Percentiles rank a stretch among this genome's conserved stretches.
Evolutionary conservation across 2,888 invertebrate genomes (phyloP).

Genomic region (Acanthosepion esculentum): DNA sequence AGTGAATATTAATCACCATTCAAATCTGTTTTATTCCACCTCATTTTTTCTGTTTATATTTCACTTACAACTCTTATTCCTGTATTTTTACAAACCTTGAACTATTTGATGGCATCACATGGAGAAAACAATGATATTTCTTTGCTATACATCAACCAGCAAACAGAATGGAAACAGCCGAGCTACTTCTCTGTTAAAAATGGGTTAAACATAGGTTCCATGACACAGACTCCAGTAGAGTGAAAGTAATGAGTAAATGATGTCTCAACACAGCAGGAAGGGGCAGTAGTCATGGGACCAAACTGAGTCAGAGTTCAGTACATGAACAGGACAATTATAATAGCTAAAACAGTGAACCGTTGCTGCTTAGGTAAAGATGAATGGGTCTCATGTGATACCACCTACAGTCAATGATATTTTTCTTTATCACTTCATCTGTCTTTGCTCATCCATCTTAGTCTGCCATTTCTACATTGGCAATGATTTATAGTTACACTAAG

Average conservation of each 20-base stretch:
- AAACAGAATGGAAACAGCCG: not conserved
- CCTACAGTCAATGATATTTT: slow-evolving; percentile 41
- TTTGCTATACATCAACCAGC: not conserved
- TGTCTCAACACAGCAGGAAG: not conserved
- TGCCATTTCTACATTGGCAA: slow-evolving; percentile 37
- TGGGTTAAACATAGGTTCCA: slow-evolving; percentile 6
- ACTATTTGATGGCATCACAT: not conserved
- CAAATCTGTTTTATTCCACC: no score
- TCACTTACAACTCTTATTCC: no score
- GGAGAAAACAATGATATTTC: not conserved
- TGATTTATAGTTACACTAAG: slow-evolving; percentile 44
- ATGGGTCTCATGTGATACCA: not conserved
- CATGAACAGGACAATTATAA: not conserved
- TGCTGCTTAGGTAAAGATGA: not conserved
- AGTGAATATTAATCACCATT: no score
- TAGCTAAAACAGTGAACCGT: not conserved
- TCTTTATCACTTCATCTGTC: slow-evolving; percentile 37
- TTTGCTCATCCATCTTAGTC: slow-evolving; percentile 41
- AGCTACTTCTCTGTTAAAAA: not conserved
- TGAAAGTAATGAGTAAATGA: slow-evolving; percentile 16
- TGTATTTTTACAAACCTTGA: not conserved
- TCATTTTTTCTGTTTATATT: no score
- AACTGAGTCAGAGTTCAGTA: not conserved
- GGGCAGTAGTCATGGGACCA: not conserved
- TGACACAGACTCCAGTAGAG: not conserved